Conservation (phyloP, 2,113 vertebrate genomes). For the Nibea coibor region DNA sequence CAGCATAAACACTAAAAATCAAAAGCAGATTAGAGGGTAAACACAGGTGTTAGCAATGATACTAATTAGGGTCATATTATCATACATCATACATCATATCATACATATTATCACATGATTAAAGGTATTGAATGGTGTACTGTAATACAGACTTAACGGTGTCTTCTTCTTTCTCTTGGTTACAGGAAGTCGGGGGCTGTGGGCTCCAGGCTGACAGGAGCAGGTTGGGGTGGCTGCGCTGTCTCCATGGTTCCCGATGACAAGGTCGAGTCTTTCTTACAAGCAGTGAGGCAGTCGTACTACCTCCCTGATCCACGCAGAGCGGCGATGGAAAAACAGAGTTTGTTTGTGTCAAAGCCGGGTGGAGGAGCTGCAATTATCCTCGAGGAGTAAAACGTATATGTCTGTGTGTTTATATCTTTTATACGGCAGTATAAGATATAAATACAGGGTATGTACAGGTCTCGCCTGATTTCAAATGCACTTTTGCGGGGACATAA, state of each 20-base stretch:
- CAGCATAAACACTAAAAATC: too few species aligned
- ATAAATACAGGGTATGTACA: background rate
- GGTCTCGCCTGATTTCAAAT: background rate
- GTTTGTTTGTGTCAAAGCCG: conserved; percentile 93
- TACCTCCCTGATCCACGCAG: conserved; percentile 83
- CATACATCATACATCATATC: too few species aligned
- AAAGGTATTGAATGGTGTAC: background rate
- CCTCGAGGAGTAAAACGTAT: conserved; percentile 81
- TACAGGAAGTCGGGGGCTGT: conserved; percentile 91
- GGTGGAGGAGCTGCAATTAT: conserved; percentile 92
- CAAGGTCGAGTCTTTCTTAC: conserved; percentile 87
- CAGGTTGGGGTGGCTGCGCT: conserved; percentile 97
- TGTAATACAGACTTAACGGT: background rate
- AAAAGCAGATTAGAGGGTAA: too few species aligned
- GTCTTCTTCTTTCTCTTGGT: conserved; percentile 55
- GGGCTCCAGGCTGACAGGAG: conserved; percentile 95
- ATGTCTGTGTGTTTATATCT: background rate
- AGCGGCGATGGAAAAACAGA: conserved; percentile 81
- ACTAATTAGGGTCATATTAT: background rate
- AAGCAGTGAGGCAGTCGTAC: conserved; percentile 87
- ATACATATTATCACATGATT: background rate
- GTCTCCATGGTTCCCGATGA: conserved; percentile 94
- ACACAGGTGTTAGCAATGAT: too few species aligned
- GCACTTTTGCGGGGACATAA: background rate
- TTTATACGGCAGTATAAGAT: too few species aligned